These are phyloP conservation scores for Rhea pennata DNA, from an alignment of 2,113 vertebrate genomes.

Conservation along the genomic window DNA sequence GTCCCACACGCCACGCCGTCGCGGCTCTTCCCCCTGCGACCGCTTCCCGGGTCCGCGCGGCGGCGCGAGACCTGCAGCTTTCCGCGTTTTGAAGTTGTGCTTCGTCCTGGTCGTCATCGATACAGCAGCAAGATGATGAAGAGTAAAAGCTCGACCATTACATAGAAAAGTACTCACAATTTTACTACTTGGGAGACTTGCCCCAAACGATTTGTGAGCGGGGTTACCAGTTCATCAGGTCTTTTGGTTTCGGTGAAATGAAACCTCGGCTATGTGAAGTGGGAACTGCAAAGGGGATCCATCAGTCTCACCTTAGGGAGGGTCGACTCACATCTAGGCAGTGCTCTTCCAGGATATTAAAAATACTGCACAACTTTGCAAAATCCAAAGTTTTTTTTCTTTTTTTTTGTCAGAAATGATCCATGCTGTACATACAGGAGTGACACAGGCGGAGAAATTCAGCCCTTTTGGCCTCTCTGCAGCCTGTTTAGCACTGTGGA, in stretches of 20 bases:
- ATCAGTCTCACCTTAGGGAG: neutral
- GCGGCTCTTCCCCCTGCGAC: fast-evolving
- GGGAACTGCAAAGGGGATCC: neutral
- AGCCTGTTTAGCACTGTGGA: neutral
- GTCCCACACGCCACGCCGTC: neutral
- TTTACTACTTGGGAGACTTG: neutral
- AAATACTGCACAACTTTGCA: neutral
- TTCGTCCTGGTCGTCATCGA: neutral
- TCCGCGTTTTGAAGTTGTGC: neutral
- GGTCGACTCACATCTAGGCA: neutral
- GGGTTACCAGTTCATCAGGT: neutral
- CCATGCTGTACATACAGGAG: neutral
- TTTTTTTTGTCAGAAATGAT: neutral
- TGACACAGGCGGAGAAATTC: neutral
- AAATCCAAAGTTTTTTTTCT: neutral
- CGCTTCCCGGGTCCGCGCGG: neutral
- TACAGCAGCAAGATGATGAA: neutral
- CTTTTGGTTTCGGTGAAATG: neutral
- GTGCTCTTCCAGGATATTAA: neutral
- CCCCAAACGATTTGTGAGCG: neutral
- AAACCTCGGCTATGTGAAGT: neutral
- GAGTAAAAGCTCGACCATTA: neutral
- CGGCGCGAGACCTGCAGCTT: neutral
- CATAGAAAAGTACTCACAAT: neutral
- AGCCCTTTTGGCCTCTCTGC: neutral